Evolutionary conservation across 2,888 invertebrate species (phyloP), one percentile per base, ranked within the genome.

Genomic region (Villa cingulata): DNA sequence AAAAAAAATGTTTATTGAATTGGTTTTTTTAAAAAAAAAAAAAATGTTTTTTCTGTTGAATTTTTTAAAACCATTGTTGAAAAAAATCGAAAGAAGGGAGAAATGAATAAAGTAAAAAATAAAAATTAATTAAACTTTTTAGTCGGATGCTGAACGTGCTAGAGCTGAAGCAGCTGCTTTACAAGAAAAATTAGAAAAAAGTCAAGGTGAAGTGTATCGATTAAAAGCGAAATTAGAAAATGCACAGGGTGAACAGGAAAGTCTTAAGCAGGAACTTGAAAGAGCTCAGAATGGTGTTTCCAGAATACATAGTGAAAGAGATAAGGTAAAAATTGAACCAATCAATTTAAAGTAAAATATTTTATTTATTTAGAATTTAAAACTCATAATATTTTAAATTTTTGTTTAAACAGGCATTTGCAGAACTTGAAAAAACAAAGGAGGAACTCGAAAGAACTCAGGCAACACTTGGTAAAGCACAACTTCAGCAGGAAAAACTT

Each of bases 121-220:
- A n/a, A n/a, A n/a, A 48, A 40, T 39, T 48, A 51, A 49, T 12
- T 34, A 14, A 16, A 9, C 23, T 42, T 53, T 51, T 48, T 55
- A 70, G 70, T 63, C 89, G 40, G 92, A 92, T 65, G 87, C 86
- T 55, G 92, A 92, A 61, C 76, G 92, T 62, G 83, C 87, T 41
- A 78, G 86, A 51, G 76, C 81, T 32, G 90, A 91, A 65, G 83
- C 88, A 1, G 79, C 86, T 42, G 84, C 81, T 16, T 72, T 91
- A 49, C 92, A 92, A 65, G 92, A 92, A 62, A 92, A 92, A 72
- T 71, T 92, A 53, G 92, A 92, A 66, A 90, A 91, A 72, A 88
- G 89, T 48, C 92, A 92, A 70, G 92, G 92, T 52, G 92, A 94
- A 70, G 90, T 94, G 36, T 92, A 92, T 64, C 81, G 92, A 67